Base-by-base conservation (phyloP, 2,797 vertebrate genomes). In the Anabacerthia variegaticeps region DNA sequence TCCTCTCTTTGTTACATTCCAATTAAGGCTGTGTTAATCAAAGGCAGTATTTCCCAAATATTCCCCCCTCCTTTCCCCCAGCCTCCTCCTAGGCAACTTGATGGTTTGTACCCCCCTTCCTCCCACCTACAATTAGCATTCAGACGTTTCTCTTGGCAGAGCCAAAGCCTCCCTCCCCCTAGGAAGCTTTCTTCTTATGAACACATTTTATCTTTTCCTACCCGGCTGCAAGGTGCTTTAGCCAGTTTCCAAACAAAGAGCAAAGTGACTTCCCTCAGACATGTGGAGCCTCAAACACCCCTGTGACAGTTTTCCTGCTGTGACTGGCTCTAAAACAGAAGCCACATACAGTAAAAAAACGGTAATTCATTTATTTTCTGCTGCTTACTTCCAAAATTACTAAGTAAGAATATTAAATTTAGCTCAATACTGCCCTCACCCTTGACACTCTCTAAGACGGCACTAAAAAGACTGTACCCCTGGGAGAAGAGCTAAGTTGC, bases 121-220 rank as follows among this genome's bases (percentile, higher is more conserved):
- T 96, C 66, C 88, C 58, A 94, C 73, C 95, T 95, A 95, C 88
- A 93, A 95, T 97, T 95, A 97, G 87, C 95, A 96, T 96, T 89
- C 95, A 96, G 88, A 81, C 18, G 0, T 81, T 91, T 66, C 69
- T 86, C 79, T 90, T 26, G 39, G 94, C 89, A 94, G 39, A 95
- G 52, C 37, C 67, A 82, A 96, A 94, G 92, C 71, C 62, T 94
- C 73, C 58, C 46, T 94, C 73, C 24, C 95, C 36, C 37, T 36
- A 95, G 79, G 93, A 91, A 94, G 85, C 89, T 77, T 92, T 94
- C 92, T 91, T 95, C 82, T 80, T 97, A 88, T 55, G 44, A 94
- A 74, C 93, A 88, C 66, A 78, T 89, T 95, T 95, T 95, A 81
- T 95, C 82, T 95, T 88, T 84, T 61, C 58, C 88, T 95, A 66